A percentile compares a stretch with the other conserved stretches of the same genome.
These are phyloP conservation scores for Pseudolaguvia tuberculata DNA, from an alignment of 2,113 vertebrate genomes.

Conservation along the genomic window DNA sequence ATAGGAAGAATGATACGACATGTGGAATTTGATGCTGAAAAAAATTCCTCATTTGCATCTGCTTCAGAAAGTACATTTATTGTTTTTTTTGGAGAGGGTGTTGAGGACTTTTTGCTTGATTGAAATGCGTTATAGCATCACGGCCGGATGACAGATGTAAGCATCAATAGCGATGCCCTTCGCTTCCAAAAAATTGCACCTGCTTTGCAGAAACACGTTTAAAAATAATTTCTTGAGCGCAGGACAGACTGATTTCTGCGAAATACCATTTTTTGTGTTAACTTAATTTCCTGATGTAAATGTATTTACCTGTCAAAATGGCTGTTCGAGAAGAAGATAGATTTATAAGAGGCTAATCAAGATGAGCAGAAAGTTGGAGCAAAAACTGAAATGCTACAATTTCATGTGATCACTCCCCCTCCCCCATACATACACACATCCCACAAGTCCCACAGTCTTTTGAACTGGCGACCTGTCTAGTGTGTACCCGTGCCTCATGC, in stretches of 20 bases:
- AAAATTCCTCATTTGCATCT: too few species aligned
- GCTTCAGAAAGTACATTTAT: too few species aligned
- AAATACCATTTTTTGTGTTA: background rate
- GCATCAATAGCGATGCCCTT: slow-evolving; percentile 15
- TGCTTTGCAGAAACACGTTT: background rate
- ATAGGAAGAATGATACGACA: too few species aligned
- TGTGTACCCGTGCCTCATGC: too few species aligned
- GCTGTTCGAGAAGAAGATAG: background rate
- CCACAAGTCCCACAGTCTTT: too few species aligned
- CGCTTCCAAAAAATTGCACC: background rate
- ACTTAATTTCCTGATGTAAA: background rate
- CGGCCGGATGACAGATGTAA: slow-evolving; percentile 11
- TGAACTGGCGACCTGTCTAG: too few species aligned
- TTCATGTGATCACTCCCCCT: background rate
- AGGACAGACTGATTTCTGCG: background rate
- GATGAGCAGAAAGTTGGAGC: background rate
- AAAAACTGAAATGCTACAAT: background rate
- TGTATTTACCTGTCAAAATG: background rate
- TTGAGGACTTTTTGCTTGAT: slow-evolving; percentile 22
- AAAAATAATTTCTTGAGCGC: background rate
- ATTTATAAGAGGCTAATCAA: slow-evolving; percentile 19
- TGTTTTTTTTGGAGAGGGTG: too few species aligned
- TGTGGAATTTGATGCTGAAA: too few species aligned
- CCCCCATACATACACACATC: too few species aligned
- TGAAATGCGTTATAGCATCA: slow-evolving; percentile 19